Evolutionary conservation across 2,888 invertebrate species (phyloP).

Genomic region (Heliconius charithonia): DNA sequence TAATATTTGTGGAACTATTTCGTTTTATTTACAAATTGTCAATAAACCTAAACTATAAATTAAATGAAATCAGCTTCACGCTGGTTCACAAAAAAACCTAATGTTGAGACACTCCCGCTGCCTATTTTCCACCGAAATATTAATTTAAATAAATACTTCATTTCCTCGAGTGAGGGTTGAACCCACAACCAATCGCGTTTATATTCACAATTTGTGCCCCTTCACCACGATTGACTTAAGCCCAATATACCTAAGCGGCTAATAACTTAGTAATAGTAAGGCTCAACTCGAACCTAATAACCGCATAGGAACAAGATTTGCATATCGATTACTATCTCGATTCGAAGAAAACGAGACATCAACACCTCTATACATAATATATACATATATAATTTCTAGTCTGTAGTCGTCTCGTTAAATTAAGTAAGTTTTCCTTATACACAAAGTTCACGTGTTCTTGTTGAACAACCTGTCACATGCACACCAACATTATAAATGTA

Average conservation of each 20-base stretch:
- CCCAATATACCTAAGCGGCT: not conserved
- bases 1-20: not conserved
- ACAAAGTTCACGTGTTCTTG: constrained; percentile 19
- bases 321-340: not conserved
- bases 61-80: no score
- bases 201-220: no score
- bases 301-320: not conserved
- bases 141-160: no score
- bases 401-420: not conserved
- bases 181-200: no score
- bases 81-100: no score
- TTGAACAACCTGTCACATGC: constrained; percentile 16
- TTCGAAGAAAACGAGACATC: constrained; percentile 1
- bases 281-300: not conserved
- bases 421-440: constrained; percentile 24
- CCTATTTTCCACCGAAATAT: no score
- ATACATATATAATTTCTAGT: not conserved
- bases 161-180: no score
- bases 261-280: not conserved
- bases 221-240: no score
- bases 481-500: constrained; percentile 6
- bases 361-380: not conserved
- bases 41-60: not conserved
- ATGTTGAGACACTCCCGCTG: no score
- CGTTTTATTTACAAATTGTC: not conserved